Conservation (phyloP, 2,113 vertebrate genomes). For the Eurystomus gularis region DNA sequence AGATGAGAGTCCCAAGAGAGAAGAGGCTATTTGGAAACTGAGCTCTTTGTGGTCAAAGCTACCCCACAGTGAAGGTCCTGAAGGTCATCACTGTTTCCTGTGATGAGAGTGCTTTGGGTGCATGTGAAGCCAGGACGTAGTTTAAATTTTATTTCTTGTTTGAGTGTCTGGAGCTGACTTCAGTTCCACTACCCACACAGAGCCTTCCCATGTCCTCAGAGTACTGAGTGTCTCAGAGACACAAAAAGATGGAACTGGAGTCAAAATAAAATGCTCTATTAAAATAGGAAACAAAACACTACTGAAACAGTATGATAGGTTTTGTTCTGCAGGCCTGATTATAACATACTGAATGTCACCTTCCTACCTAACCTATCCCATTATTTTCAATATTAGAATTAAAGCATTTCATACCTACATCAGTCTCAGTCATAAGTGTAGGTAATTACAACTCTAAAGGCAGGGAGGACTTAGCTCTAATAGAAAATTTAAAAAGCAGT, state of each 20-base stretch:
- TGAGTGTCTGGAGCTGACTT: not conserved
- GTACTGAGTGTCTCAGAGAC: not conserved
- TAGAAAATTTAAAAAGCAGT: not conserved
- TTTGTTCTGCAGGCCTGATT: not conserved
- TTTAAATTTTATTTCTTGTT: constrained; percentile 52
- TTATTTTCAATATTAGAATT: not conserved
- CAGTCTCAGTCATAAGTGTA: not conserved
- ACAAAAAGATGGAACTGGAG: not conserved
- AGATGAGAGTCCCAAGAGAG: not conserved
- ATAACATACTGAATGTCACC: not conserved
- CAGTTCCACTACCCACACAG: not conserved
- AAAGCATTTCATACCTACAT: not conserved
- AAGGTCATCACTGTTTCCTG: not conserved
- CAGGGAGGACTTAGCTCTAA: not conserved
- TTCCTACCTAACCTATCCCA: not conserved
- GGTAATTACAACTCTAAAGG: not conserved
- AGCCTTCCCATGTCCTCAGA: not conserved
- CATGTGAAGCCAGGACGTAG: not conserved
- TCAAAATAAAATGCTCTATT: not conserved
- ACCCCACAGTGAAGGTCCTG: not conserved
- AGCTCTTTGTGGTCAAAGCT: not conserved
- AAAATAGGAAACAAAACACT: not conserved
- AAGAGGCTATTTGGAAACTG: not conserved
- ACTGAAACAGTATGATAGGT: not conserved
- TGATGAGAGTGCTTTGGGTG: not conserved